Conservation (phyloP, 1,140 invertebrate species). For the Leucophenga varia region DNA sequence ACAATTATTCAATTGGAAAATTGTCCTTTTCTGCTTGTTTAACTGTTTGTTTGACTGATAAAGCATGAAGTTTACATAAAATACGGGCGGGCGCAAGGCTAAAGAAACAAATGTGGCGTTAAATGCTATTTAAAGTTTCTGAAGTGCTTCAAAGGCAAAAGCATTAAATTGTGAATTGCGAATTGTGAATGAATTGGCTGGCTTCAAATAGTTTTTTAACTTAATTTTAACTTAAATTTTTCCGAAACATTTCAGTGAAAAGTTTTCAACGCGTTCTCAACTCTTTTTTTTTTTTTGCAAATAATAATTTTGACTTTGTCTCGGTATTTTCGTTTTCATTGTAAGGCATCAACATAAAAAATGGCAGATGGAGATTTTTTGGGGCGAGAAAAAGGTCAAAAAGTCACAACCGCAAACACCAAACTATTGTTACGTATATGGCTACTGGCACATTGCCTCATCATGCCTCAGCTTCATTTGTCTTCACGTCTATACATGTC, state of each 20-base stretch:
- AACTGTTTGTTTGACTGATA: neutral
- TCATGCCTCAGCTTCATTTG: slow-evolving; percentile 22
- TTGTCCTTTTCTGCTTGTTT: slow-evolving; percentile 30
- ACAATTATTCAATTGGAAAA: slow-evolving; percentile 55
- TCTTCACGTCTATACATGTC: slow-evolving; percentile 14
- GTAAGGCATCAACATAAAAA: slow-evolving; percentile 33
- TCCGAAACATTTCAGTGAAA: no score
- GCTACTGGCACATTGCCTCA: slow-evolving; percentile 16
- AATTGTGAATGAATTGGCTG: no score
- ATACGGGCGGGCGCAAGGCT: no score
- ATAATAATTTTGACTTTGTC: slow-evolving; percentile 53
- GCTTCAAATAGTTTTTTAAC: no score
- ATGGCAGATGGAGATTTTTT: slow-evolving; percentile 19
- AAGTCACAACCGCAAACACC: slow-evolving; percentile 33
- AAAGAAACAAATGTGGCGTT: no score
- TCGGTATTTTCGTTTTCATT: slow-evolving; percentile 1
- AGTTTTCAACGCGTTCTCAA: no score
- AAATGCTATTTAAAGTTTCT: no score
- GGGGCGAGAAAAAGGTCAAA: neutral
- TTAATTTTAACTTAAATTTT: no score
- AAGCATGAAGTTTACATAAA: no score
- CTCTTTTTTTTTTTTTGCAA: slow-evolving; percentile 30
- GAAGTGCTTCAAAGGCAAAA: no score
- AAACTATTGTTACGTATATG: slow-evolving; percentile 23
- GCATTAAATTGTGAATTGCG: no score